Conservation (phyloP, 2,797 vertebrate genomes). For the Halcyon badia region DNA sequence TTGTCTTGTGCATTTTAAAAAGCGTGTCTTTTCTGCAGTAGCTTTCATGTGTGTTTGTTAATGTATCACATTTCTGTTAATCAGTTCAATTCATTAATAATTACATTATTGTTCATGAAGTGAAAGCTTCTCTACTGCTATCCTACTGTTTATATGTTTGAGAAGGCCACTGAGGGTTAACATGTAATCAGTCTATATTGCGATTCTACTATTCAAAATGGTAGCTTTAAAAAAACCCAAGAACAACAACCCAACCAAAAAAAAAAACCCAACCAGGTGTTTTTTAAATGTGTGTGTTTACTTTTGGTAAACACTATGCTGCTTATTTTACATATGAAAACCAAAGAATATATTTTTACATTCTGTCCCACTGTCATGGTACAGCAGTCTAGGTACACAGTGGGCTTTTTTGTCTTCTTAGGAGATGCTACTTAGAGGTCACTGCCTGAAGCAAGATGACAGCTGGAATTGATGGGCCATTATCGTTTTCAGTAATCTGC, state of each 20-base stretch:
- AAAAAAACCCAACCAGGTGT: not conserved
- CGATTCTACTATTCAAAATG: not conserved
- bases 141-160: not conserved
- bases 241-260: not conserved
- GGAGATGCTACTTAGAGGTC: not conserved
- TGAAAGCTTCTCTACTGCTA: not conserved
- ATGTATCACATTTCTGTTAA: not conserved
- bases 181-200: not conserved
- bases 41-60: not conserved
- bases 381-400: not conserved
- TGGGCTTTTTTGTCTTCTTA: not conserved
- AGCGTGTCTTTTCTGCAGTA: not conserved
- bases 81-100: conserved; percentile 6
- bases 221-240: not conserved
- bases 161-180: not conserved
- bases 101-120: not conserved
- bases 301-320: not conserved
- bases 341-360: not conserved
- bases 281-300: not conserved
- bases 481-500: not conserved
- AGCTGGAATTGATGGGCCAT: not conserved
- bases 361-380: not conserved
- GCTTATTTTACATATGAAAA: not conserved
- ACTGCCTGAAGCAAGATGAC: not conserved
- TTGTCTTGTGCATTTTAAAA: not conserved